phyloP scores from a whole-genome alignment of 2,113 vertebrate genomes.

The Boleophthalmus pectinirostris region DNA sequence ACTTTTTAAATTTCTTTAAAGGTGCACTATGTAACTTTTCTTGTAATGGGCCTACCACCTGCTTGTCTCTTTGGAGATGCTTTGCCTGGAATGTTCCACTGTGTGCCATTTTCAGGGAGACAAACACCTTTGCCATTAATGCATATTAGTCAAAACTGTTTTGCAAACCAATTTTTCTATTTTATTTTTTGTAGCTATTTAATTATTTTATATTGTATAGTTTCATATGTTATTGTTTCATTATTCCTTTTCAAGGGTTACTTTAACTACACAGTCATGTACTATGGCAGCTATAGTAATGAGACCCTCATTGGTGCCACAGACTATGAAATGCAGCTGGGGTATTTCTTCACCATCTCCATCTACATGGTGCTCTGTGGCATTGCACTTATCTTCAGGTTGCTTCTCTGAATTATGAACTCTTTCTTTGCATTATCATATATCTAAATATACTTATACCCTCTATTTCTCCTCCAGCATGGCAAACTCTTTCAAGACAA shows the following conservation, averaged over 20 bases:
- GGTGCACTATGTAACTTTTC: no score
- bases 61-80: no score
- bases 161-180: neutral
- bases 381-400: slow-evolving; percentile 87
- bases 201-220: neutral
- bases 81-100: no score
- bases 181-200: neutral
- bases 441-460: neutral
- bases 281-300: slow-evolving; percentile 89
- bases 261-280: slow-evolving; percentile 81
- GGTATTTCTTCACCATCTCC: slow-evolving; percentile 91
- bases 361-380: slow-evolving; percentile 86
- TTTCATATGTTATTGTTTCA: neutral
- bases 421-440: neutral
- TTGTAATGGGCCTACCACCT: no score
- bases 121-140: no score
- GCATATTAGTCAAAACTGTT: no score
- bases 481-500: slow-evolving; percentile 83
- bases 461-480: slow-evolving; percentile 76
- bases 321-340: slow-evolving; percentile 88
- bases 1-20: neutral
- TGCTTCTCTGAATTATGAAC: slow-evolving; percentile 8
- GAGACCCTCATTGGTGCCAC: slow-evolving; percentile 44
- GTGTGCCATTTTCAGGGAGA: no score
- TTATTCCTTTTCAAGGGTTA: slow-evolving; percentile 68